A percentile compares a stretch with the other conserved stretches of the same genome.
Conservation (phyloP, 2,113 vertebrate genomes). For the Mesitornis unicolor region DNA sequence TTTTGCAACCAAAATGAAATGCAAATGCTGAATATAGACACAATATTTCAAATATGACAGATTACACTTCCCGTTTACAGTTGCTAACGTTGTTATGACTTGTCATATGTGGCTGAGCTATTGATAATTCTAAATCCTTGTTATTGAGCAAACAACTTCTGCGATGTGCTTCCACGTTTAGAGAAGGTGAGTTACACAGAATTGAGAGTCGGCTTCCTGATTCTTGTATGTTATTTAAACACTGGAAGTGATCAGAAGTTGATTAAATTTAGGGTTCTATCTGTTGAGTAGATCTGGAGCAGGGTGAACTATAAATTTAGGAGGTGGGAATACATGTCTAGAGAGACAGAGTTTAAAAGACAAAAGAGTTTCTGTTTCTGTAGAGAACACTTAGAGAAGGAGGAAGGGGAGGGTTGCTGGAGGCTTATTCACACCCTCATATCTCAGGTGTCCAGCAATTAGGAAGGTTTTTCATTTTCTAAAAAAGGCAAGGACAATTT, state of each 20-base stretch:
- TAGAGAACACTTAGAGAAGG: neutral
- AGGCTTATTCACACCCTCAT: neutral
- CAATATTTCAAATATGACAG: neutral
- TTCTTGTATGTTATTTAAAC: neutral
- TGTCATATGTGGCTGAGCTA: neutral
- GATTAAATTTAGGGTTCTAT: neutral
- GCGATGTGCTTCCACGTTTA: neutral
- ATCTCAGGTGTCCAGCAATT: neutral
- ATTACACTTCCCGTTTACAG: neutral
- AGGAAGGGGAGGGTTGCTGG: neutral
- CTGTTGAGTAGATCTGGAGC: neutral
- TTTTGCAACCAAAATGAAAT: slow-evolving; percentile 22
- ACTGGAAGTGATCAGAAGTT: neutral
- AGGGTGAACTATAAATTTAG: neutral
- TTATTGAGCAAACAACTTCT: neutral
- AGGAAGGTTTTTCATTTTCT: neutral
- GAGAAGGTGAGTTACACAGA: neutral
- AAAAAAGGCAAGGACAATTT: neutral
- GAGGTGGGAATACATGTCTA: neutral
- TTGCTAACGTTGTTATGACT: neutral
- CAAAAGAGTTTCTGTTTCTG: neutral
- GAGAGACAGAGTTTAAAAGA: neutral
- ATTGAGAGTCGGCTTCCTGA: neutral
- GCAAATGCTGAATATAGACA: neutral
- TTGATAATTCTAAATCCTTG: neutral